Percentiles rank a stretch among this genome's conserved stretches.
phyloP scores from a whole-genome alignment of 2,797 vertebrate genomes.

The Merluccius polli region DNA sequence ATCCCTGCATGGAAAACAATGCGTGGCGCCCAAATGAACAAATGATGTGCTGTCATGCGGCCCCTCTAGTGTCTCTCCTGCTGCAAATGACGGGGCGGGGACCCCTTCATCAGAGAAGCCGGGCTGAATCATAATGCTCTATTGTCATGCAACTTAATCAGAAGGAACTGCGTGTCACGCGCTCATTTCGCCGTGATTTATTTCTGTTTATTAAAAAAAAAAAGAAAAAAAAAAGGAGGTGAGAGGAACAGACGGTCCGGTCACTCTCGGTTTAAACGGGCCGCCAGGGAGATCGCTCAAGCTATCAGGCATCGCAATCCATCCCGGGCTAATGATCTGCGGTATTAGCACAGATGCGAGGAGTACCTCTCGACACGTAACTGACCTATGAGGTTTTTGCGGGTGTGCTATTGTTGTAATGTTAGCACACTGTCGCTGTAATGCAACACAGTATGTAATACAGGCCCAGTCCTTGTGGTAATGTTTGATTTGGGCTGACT shows the following conservation, averaged over 20 bases:
- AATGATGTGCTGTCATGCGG: conserved; percentile 36
- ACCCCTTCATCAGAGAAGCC: conserved; percentile 53
- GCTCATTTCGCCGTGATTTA: conserved; percentile 77
- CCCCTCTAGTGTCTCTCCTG: conserved; percentile 22
- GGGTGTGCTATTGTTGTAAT: background rate
- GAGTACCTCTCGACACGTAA: conserved; percentile 67
- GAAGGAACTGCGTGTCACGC: conserved; percentile 72
- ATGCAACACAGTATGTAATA: too few species aligned
- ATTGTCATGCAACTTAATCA: conserved; percentile 68
- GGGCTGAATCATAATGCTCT: conserved; percentile 62
- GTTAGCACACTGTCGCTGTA: conserved; percentile 26
- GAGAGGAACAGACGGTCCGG: conserved; percentile 57
- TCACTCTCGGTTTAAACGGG: conserved; percentile 63
- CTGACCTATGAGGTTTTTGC: background rate
- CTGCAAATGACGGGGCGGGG: conserved; percentile 39
- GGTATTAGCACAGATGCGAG: conserved; percentile 75
- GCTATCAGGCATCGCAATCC: conserved; percentile 59
- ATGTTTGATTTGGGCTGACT: background rate
- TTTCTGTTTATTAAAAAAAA: conserved; percentile 71
- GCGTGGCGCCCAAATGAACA: conserved; percentile 45
- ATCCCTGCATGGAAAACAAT: conserved; percentile 17
- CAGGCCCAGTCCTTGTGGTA: background rate
- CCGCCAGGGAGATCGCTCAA: conserved; percentile 64
- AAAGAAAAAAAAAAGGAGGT: conserved; percentile 36
- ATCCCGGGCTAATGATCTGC: conserved; percentile 72